These are phyloP conservation scores for Desmodus rotundus DNA, from an alignment of 2,113 vertebrate species.

Conservation along the genomic window DNA sequence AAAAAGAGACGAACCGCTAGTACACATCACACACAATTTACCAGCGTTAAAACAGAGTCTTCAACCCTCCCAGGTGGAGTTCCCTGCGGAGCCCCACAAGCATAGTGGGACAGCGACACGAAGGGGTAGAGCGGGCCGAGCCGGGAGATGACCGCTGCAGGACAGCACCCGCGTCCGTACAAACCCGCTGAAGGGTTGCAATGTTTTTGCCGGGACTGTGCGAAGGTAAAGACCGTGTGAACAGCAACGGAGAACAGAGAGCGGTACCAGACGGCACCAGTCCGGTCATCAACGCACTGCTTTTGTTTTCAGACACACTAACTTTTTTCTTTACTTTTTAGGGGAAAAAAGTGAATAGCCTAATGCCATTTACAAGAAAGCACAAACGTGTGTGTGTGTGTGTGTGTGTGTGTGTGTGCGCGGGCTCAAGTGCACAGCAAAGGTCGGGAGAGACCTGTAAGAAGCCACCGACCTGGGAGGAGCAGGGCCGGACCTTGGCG, in stretches of 20 bases:
- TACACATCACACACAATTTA: neutral
- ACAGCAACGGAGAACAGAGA: neutral
- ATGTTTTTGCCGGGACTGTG: accelerated
- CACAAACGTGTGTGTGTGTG: neutral
- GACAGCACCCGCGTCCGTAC: accelerated
- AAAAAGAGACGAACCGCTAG: neutral
- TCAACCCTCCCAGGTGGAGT: neutral
- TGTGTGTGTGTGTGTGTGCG: accelerated
- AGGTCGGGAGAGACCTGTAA: accelerated
- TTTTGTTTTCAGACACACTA: neutral
- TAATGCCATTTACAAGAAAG: neutral
- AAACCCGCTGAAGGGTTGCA: too few species aligned
- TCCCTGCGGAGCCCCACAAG: neutral
- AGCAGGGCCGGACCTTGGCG: neutral
- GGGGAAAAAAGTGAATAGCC: neutral
- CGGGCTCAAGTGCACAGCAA: accelerated
- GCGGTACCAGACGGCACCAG: neutral
- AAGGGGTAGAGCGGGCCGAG: neutral
- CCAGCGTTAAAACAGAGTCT: neutral
- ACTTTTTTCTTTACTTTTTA: neutral
- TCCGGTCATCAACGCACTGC: accelerated
- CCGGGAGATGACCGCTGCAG: accelerated
- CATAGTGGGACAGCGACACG: neutral
- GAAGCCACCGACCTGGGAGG: neutral
- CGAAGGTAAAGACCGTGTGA: accelerated